These are phyloP conservation scores for Yponomeuta cagnagella DNA, from an alignment of 2,888 invertebrate genomes.

Conservation along the genomic window DNA sequence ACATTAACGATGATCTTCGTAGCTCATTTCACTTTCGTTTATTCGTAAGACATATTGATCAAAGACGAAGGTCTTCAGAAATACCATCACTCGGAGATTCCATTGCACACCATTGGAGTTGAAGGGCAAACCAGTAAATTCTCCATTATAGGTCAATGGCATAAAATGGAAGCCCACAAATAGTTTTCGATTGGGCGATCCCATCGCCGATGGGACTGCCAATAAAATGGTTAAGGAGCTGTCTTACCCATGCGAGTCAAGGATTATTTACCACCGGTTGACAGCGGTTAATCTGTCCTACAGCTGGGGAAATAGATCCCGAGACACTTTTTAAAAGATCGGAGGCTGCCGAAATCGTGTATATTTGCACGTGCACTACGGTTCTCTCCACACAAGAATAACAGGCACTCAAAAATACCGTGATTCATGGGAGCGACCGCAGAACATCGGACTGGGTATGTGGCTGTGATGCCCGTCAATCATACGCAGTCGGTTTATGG, in stretches of 20 bases:
- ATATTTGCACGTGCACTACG: neutral
- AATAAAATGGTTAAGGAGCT: slow-evolving; percentile 35
- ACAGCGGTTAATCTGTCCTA: neutral
- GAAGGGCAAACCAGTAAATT: slow-evolving; percentile 13
- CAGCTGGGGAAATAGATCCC: neutral
- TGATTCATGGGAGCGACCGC: neutral
- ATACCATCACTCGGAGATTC: neutral
- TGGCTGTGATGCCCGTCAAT: neutral
- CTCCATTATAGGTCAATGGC: slow-evolving; percentile 50
- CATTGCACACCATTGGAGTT: neutral
- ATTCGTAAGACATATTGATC: too few species aligned
- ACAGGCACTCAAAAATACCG: neutral
- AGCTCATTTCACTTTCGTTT: too few species aligned
- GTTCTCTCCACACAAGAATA: too few species aligned
- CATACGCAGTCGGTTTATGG: neutral
- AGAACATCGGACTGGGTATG: neutral
- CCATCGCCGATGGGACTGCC: slow-evolving; percentile 33
- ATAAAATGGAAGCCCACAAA: slow-evolving; percentile 33
- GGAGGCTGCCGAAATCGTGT: neutral
- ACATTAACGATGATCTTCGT: too few species aligned
- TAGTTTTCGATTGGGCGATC: slow-evolving; percentile 43
- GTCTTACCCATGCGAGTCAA: neutral
- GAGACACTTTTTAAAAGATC: neutral
- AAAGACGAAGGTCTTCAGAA: neutral
- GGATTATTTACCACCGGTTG: neutral